phyloP scores from a whole-genome alignment of 1,140 invertebrate genomes.

The Augochlora pura region DNA sequence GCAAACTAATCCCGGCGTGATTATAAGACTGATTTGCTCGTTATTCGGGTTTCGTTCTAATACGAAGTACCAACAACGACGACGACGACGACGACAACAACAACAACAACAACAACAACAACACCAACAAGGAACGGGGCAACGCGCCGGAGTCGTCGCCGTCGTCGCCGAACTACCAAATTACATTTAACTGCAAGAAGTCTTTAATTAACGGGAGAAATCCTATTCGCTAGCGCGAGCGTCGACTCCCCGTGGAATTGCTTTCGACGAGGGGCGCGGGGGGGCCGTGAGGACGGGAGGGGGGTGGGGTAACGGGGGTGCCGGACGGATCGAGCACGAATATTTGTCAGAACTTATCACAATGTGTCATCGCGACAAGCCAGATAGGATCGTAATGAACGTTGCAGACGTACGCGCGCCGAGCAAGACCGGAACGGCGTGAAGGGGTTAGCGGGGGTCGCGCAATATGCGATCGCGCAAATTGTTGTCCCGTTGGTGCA shows the following conservation, averaged over 20 bases:
- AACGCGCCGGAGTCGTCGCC: not conserved
- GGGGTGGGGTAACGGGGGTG: slow-evolving; percentile 11
- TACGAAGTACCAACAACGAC: not conserved
- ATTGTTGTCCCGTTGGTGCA: slow-evolving; percentile 11
- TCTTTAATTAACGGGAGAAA: slow-evolving; percentile 44
- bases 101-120: too few species aligned
- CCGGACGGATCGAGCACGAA: slow-evolving; percentile 36
- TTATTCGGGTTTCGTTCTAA: slow-evolving; percentile 14
- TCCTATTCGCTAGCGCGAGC: slow-evolving; percentile 9
- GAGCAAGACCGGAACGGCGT: slow-evolving; percentile 19
- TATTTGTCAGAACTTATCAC: slow-evolving; percentile 67
- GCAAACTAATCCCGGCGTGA: not conserved
- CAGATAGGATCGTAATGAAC: slow-evolving; percentile 56
- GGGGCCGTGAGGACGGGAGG: slow-evolving; percentile 30
- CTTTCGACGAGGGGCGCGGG: not conserved
- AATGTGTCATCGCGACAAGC: slow-evolving; percentile 62
- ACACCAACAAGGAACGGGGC: not conserved
- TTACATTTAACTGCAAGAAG: slow-evolving; percentile 42
- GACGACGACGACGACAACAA: too few species aligned
- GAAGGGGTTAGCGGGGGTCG: not conserved
- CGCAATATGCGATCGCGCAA: slow-evolving; percentile 27
- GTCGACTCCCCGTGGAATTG: slow-evolving; percentile 23
- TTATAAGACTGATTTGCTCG: slow-evolving; percentile 9
- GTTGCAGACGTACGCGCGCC: slow-evolving; percentile 26
- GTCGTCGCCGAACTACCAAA: slow-evolving; percentile 24